Evolutionary conservation across 2,797 vertebrate genomes (phyloP), one percentile per base, ranked within the genome.

Genomic region (Gila robusta): DNA sequence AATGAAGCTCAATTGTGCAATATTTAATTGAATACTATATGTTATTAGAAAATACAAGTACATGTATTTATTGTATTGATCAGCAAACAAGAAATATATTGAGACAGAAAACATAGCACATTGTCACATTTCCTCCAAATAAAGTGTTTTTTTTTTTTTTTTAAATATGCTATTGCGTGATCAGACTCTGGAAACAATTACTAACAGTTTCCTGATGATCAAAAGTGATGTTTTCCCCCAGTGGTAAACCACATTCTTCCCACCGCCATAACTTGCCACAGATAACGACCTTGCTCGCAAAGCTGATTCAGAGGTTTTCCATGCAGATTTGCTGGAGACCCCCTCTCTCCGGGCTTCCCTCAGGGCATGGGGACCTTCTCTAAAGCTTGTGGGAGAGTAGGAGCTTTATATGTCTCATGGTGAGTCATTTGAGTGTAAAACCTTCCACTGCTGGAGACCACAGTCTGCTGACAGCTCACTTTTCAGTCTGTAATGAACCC

Each of bases 241-340:
- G 64, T 23, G 62, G 78, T 81, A 49, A 81, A 81, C 79, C 79
- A 80, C 64, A 52, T 32, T 69, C 21, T 69, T 81, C 69, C 28
- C 41, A 67, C 41, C 21, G 11, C 79, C 21, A 69, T 81, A 81
- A 81, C 79, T 67, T n/a, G 79, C 44, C 79, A 26, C 79, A 54
- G 44, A 70, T 81, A 81, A 81, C 4, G 64, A 70, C 64, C 37
- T 59, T 69, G 49, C 59, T 56, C 10, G 19, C 52, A 82, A 70
- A 70, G 49, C 72, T 67, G 69, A 85, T 81, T 73, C 79, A 73
- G 70, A 81, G 56, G 12, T 47, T 74, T 72, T 87, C 79, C 80
- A 82, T 79, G 67, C 81, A 89, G 71, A 89, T 87, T 86, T 87
- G 80, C 82, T 82, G 37, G 0, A 59, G 49, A 86, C 81, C 47